Base-by-base conservation (phyloP, 2,888 invertebrate genomes). In the Eubasilissa splendida region DNA sequence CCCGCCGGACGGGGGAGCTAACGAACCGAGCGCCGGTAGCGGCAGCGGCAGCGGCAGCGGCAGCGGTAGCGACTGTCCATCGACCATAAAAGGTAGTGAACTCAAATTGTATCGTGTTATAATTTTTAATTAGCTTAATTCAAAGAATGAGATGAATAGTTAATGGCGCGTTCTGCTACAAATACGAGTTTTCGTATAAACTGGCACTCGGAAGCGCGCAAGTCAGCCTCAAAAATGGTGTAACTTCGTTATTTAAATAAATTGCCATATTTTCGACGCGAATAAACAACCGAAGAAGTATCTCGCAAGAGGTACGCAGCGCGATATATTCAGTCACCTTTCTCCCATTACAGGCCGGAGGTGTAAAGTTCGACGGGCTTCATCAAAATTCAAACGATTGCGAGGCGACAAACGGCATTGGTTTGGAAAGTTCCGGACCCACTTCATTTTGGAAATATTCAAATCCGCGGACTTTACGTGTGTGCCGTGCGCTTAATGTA, bases 371-470 rank as follows among this genome's bases (percentile, higher is more conserved):
- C 63, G 31, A 33, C 31, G 2, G 63, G n/a, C 63, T 33, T 33
- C 63, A 31, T 63, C 31, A 63, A 63, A 63, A 63, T 63, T 63
- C 63, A 31, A 22, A 33, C 63, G 33, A 12, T 63, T 33, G 31
- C 63, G 63, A 63, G 10, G 63, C 63, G 63, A 63, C 63, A n/a
- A 4, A 3, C 14, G 7, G 60, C n/a, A n/a, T n/a, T 22, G 7
- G 42, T 85, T 84, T 75, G 60, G 12, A 50, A 58, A 77, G 68
- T 66, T 80, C 85, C 85, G 65, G 42, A 65, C 65, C 65, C 33
- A 33, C 65, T 33, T 65, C 14, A 12, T 54, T 73, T 73, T 33
- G n/a, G 42, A 73, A 31, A 73, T 58, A 73, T 73, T 73, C 71
- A 73, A 73, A 73, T 70, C 42, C 4, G 33, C 71, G 8, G 42